Evolutionary conservation across 2,797 vertebrate genomes (phyloP), one percentile per base, ranked within the genome.

Genomic region (Smutsia gigantea): DNA sequence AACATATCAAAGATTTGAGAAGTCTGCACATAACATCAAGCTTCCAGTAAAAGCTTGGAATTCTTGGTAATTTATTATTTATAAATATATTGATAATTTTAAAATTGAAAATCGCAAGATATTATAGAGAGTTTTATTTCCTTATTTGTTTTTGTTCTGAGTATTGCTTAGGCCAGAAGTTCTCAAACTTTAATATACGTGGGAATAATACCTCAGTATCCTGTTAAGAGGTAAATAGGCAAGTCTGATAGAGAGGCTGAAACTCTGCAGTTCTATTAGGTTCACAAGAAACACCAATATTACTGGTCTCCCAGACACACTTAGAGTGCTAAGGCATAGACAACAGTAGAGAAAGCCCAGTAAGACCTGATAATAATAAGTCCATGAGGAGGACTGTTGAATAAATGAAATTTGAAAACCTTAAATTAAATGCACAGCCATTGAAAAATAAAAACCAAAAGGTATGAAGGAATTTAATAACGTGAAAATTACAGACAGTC

Each of bases 381-480:
- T 39, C 37, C 87, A 12, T 66, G 18, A 1, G 4, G 19, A 63
- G 42, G 25, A 51, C 31, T 91, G 46, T 69, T 91, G 71, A 95
- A 53, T 63, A 37, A 88, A 77, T 69, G 27, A 88, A 93, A 68
- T 82, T 11, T 21, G 2, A 75, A 68, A 9, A 2, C 3, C 96
- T 93, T 77, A 74, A 91, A 77, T 91, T 37, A 97, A 95, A 84
- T 72, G 34, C 14, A 64, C 64, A 53, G 15, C 19, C 12, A 68
- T 92, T 93, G 14, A 93, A 69, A 95, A 95, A 85, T 74, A 88
- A 95, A 97, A 93, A 31, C 15, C 51, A 79, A 88, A 72, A 86
- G 34, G 6, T 71, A 82, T 90, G 21, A 71, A 84, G 55, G 53
- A 51, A 61, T 57, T 68, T 77, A 93, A 72, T 37, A 97, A 68